Base-by-base conservation (phyloP, 2,113 vertebrate species). In the Lophura nycthemera region DNA sequence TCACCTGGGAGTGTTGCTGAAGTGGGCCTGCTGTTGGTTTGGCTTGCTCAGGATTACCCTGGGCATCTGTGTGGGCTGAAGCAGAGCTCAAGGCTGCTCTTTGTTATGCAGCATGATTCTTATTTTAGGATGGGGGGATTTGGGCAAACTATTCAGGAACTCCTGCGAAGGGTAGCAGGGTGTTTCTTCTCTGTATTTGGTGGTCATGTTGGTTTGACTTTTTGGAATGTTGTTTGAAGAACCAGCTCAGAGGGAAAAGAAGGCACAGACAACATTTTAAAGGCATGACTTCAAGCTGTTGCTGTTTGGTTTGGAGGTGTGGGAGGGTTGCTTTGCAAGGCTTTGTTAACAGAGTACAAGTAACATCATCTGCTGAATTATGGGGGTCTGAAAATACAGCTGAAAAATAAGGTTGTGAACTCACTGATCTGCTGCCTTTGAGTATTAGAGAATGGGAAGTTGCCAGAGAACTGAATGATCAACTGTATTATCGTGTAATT, bases 31-130 rank as follows among this genome's bases (percentile, higher is more conserved):
- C 29, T 1, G 2, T 19, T 47, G 11, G 0, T 30, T 56, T 36
- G 36, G 43, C 32, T 71, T 32, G 9, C 19, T 66, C 1, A 1
- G 9, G 9, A 32, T 75, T 27, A 10, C 36, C 13, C n/a, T 71
- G 80, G 42, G 29, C 38, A 2, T 8, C 5, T 0, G 0, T 14
- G 10, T 40, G 81, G 43, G 17, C 32, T n/a, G 74, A 69, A 52
- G 47, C 80, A 90, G 89, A 78, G 47, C 70, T 76, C 15, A 3
- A 18, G 77, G 40, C 56, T 80, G 64, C 75, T 70, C 21, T 69
- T 47, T 0, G 0, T 45, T 27, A 0, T 8, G 77, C 48, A 2
- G 0, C 4, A 0, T 6, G 47, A 27, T 72, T 75, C 29, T 43
- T 4, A 0, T 75, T 50, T 32, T 36, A 14, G 67, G 30, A 9